Conservation (phyloP, 1,140 invertebrate species). For the Tenebrio molitor region DNA sequence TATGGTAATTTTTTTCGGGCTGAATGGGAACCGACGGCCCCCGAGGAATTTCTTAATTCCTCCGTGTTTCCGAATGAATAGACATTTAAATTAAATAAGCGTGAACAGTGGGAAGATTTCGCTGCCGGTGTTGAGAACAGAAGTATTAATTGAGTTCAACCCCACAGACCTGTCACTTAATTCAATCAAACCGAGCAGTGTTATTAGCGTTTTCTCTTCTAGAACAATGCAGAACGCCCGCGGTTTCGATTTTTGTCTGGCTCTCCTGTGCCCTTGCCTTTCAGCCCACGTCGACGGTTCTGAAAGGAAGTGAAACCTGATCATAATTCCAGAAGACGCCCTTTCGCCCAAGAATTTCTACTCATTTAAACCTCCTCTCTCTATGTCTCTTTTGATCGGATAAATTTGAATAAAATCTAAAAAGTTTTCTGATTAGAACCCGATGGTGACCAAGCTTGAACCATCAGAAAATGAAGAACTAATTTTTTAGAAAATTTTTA, state of each 20-base stretch:
- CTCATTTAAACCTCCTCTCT: too few relatives aligned
- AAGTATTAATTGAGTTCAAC: conserved; percentile 44
- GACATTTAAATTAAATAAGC: conserved; percentile 29
- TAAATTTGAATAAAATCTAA: too few relatives aligned
- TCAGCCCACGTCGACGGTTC: neutral
- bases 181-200: conserved; percentile 41
- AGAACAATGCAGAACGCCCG: conserved; percentile 26
- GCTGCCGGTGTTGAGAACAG: conserved; percentile 4
- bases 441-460: too few relatives aligned
- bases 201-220: conserved; percentile 41
- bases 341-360: too few relatives aligned
- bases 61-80: neutral
- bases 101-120: conserved; percentile 2
- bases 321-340: neutral
- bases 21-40: neutral
- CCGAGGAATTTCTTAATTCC: conserved; percentile 37
- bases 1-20: neutral
- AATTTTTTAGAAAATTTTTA: too few relatives aligned
- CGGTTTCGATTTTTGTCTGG: conserved; percentile 8
- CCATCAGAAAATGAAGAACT: too few relatives aligned
- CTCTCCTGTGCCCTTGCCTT: neutral
- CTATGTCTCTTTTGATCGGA: too few relatives aligned
- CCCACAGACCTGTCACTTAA: conserved; percentile 40
- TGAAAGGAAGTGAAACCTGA: neutral
- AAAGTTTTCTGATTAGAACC: too few relatives aligned